These are phyloP conservation scores for Neogobius melanostomus DNA, from an alignment of 2,113 vertebrate species.

Conservation along the genomic window DNA sequence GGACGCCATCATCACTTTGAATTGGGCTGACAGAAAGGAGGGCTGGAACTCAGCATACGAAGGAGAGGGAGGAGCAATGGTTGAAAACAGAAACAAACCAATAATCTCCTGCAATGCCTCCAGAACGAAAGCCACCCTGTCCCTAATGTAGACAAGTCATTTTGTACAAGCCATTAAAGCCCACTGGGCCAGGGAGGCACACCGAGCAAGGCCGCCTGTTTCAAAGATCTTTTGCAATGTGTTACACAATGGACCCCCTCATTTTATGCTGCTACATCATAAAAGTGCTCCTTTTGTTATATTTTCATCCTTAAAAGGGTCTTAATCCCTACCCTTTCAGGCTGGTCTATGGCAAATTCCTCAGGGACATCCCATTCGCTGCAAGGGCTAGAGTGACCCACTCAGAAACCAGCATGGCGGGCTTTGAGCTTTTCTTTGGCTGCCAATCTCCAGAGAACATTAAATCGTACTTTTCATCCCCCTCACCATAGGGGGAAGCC, in stretches of 20 bases:
- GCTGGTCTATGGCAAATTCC: conserved; percentile 86
- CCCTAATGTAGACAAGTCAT: conserved; percentile 79
- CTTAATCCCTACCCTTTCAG: conserved; percentile 96
- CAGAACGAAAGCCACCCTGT: conserved; percentile 81
- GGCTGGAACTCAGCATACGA: conserved; percentile 49
- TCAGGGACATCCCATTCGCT: conserved; percentile 88
- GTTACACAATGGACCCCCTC: conserved; percentile 87
- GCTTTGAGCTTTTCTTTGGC: conserved; percentile 84
- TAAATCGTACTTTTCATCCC: conserved; percentile 90
- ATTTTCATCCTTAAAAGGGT: conserved; percentile 90
- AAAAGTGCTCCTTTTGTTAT: conserved; percentile 97
- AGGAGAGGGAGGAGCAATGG: conserved; percentile 70
- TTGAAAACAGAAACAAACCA: conserved; percentile 89
- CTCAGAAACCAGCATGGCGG: conserved; percentile 81
- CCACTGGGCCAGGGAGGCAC: conserved; percentile 73
- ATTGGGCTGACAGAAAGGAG: conserved; percentile 72
- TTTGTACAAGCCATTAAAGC: conserved; percentile 78
- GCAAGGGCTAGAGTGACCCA: conserved; percentile 84
- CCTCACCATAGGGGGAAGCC: conserved; percentile 83
- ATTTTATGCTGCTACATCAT: conserved; percentile 98
- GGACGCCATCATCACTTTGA: conserved; percentile 88
- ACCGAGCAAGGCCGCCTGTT: conserved; percentile 75
- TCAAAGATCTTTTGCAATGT: conserved; percentile 92
- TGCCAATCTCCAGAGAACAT: conserved; percentile 87
- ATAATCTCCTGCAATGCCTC: conserved; percentile 85